Conservation (phyloP, 1,140 invertebrate species). For the Scylla paramamosain region DNA sequence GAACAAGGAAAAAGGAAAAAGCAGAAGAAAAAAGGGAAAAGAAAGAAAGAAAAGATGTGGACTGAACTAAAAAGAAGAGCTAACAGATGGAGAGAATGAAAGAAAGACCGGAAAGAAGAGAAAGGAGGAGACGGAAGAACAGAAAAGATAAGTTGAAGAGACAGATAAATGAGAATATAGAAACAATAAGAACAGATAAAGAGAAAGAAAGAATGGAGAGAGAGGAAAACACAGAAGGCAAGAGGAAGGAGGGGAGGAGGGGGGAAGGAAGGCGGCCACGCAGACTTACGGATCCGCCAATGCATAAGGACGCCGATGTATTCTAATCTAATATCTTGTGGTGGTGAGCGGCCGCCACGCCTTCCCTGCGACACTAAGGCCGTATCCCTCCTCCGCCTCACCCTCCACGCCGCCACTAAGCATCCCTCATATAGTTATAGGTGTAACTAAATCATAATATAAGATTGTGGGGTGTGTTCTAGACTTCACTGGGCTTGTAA, state of each 20-base stretch:
- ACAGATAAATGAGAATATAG: not conserved
- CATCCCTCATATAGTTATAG: not conserved
- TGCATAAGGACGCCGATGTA: slow-evolving; percentile 60
- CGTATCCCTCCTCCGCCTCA: slow-evolving; percentile 33
- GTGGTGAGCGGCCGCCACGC: slow-evolving; percentile 2
- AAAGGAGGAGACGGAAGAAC: not conserved
- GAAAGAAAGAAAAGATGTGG: not conserved
- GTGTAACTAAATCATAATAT: not conserved
- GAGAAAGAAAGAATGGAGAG: not conserved
- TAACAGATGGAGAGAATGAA: not conserved
- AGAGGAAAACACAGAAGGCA: not conserved
- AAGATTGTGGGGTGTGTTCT: no score
- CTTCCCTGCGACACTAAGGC: not conserved
- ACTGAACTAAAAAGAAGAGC: not conserved
- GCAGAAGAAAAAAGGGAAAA: not conserved
- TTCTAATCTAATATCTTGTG: slow-evolving; percentile 65
- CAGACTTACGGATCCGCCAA: slow-evolving; percentile 34
- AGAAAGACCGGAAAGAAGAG: not conserved
- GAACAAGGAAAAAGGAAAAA: not conserved
- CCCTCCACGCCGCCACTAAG: not conserved
- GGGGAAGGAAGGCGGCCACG: not conserved
- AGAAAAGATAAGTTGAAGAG: not conserved
- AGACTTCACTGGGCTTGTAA: not conserved
- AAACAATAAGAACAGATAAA: not conserved
- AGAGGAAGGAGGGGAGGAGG: no score